Conservation (phyloP, 1,140 invertebrate species). For the Maconellicoccus hirsutus region DNA sequence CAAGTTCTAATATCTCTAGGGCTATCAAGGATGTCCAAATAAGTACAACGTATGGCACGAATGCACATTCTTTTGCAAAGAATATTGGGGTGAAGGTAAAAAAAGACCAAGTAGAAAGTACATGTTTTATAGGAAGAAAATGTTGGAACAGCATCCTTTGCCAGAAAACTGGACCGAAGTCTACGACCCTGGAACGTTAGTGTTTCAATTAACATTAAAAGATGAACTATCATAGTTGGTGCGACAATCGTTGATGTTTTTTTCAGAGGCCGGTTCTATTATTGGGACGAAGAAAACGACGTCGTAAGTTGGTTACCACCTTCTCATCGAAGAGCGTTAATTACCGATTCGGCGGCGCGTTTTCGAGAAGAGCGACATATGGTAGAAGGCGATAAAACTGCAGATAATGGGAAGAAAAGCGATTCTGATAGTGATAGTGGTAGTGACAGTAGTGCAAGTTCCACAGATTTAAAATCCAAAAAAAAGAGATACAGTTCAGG, state of each 20-base stretch:
- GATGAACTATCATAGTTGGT: not conserved
- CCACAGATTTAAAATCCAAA: not conserved
- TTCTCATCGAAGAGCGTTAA: conserved; percentile 70
- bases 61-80: conserved; percentile 78
- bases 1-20: conserved; percentile 34
- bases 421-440: conserved; percentile 19
- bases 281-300: conserved; percentile 86
- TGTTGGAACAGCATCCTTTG: conserved; percentile 81
- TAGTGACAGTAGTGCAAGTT: conserved; percentile 13
- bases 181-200: conserved; percentile 75
- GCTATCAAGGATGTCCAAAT: conserved; percentile 81
- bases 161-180: conserved; percentile 87
- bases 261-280: conserved; percentile 73
- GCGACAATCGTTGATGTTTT: conserved; percentile 20
- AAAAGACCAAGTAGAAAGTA: conserved; percentile 59
- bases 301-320: conserved; percentile 91
- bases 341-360: conserved; percentile 69
- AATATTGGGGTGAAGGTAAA: conserved; percentile 71
- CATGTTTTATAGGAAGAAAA: conserved; percentile 55
- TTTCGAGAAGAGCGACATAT: conserved; percentile 54
- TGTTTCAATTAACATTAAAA: conserved; percentile 26
- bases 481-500: not conserved
- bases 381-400: conserved; percentile 37
- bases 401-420: conserved; percentile 33
- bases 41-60: conserved; percentile 92